Conservation (phyloP, 2,113 vertebrate species). For the Protobothrops flavoviridis region DNA sequence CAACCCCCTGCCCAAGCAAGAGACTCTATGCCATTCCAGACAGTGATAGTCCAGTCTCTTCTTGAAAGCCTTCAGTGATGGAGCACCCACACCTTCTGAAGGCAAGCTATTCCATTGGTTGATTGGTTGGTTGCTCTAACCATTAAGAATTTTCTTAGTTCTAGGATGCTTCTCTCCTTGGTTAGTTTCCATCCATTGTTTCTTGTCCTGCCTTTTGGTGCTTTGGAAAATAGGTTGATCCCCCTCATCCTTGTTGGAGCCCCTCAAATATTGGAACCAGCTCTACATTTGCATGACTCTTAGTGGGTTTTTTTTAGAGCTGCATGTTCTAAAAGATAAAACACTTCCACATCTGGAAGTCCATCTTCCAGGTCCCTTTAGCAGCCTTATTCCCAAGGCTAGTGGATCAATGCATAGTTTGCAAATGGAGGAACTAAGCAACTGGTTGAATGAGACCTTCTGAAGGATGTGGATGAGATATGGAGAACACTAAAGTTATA, state of each 20-base stretch:
- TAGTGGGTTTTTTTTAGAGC: not conserved
- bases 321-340: not conserved
- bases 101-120: not conserved
- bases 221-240: not conserved
- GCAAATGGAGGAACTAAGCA: not conserved
- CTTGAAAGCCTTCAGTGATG: not conserved
- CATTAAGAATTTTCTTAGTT: not conserved
- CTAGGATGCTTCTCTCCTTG: not conserved
- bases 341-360: not conserved
- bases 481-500: not conserved
- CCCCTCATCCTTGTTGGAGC: not conserved
- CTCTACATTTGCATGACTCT: not conserved
- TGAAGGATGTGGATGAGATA: not conserved
- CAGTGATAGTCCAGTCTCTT: not conserved
- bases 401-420: not conserved
- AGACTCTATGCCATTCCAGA: not conserved
- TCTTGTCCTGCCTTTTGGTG: not conserved
- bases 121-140: not conserved
- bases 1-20: not conserved
- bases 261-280: not conserved
- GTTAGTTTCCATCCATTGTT: not conserved
- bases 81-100: not conserved
- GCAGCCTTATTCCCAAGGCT: not conserved
- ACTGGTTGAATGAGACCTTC: not conserved
- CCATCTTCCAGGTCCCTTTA: rapidly evolving